These are phyloP conservation scores for Caenorhabditis becei DNA, from an alignment of 2,888 invertebrate species.

Conservation along the genomic window DNA sequence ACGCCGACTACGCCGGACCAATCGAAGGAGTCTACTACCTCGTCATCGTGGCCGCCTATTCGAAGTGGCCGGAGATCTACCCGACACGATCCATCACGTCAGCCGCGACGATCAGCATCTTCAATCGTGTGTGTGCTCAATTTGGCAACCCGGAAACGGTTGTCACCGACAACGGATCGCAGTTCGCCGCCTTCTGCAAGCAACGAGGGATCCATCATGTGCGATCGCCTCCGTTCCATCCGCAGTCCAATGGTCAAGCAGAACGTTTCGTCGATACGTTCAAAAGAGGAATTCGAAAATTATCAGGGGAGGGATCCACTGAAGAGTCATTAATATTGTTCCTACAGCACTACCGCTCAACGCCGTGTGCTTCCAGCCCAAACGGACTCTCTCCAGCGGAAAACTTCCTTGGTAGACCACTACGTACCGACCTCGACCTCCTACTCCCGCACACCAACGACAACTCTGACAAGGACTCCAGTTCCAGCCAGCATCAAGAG, in stretches of 20 bases:
- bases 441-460: too few species aligned
- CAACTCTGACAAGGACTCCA: too few species aligned
- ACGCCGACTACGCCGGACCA: slow-evolving; percentile 83
- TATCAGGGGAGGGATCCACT: slow-evolving; percentile 3
- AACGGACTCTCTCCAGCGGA: slow-evolving; percentile 45
- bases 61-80: slow-evolving; percentile 82
- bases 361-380: slow-evolving; percentile 26
- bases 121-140: slow-evolving; percentile 68
- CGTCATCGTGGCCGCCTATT: slow-evolving; percentile 82
- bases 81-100: slow-evolving; percentile 57
- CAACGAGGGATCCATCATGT: not conserved
- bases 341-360: slow-evolving; percentile 44
- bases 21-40: slow-evolving; percentile 78
- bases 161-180: slow-evolving; percentile 80
- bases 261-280: slow-evolving; percentile 75
- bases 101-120: slow-evolving; percentile 57
- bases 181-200: slow-evolving; percentile 71
- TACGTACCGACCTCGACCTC: slow-evolving; percentile 13
- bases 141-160: slow-evolving; percentile 75
- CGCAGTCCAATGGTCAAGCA: slow-evolving; percentile 76
- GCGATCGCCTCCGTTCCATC: slow-evolving; percentile 66
- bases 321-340: slow-evolving; percentile 37
- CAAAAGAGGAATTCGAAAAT: slow-evolving; percentile 57
- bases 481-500: too few species aligned
- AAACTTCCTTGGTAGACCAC: slow-evolving; percentile 55